Percentiles rank a stretch among this genome's conserved stretches.
Conservation (phyloP, 2,888 invertebrate genomes). For the Rhodophaea formosa region DNA sequence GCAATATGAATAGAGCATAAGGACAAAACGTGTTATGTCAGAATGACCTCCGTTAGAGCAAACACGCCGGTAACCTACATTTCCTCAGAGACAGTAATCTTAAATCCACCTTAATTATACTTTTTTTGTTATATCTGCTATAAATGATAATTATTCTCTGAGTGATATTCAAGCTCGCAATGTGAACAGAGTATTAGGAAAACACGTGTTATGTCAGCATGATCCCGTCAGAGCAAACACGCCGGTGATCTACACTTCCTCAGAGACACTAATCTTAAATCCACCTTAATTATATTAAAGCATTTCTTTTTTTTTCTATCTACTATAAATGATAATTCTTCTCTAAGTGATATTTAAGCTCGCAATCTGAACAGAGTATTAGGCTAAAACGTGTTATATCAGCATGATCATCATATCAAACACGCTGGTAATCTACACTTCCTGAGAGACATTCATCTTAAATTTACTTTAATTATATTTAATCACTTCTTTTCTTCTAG, state of each 20-base stretch:
- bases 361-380: too few relatives aligned
- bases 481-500: too few relatives aligned
- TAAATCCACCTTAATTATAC: too few relatives aligned
- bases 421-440: conserved; percentile 40
- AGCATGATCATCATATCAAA: conserved; percentile 43
- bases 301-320: too few relatives aligned
- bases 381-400: conserved; percentile 37
- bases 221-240: conserved; percentile 43
- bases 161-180: too few relatives aligned
- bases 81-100: conserved; percentile 28
- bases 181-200: too few relatives aligned
- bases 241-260: conserved; percentile 38
- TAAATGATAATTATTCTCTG: too few relatives aligned
- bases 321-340: too few relatives aligned
- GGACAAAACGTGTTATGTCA: conserved; percentile 40
- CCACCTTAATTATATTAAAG: conserved; percentile 25
- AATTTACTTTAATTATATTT: too few relatives aligned
- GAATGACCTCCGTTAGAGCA: conserved; percentile 42
- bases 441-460: conserved; percentile 30
- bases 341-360: too few relatives aligned
- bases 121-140: too few relatives aligned
- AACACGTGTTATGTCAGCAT: conserved; percentile 41
- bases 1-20: too few relatives aligned
- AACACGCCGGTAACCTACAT: conserved; percentile 42
- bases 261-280: conserved; percentile 31